Evolutionary conservation across 2,797 vertebrate species (phyloP), one percentile per base, ranked within the genome.

Genomic region (Acipenser oxyrinchus): DNA sequence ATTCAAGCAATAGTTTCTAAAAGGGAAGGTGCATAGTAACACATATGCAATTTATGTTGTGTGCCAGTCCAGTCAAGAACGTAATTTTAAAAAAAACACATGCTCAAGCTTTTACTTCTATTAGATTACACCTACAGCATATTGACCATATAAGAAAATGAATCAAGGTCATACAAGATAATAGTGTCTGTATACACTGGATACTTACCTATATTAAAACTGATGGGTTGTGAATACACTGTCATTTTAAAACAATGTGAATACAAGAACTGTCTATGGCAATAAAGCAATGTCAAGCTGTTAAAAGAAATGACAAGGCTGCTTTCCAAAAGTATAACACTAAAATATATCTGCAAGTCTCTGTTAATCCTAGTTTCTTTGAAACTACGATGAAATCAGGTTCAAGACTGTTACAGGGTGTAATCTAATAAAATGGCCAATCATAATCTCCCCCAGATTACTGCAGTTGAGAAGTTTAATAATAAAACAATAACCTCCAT

Each of bases 1-100:
- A 92, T 89, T 90, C 88, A 92, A 96, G 93, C 93, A 96, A 96
- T 96, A 95, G 93, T 92, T 74, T 81, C 87, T 84, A 81, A 81
- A 93, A 92, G 89, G 87, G 87, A 87, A 91, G 88, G 91, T 93
- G 91, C 92, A 93, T 92, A 93, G 93, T 91, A 89, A 90, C 86
- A 88, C 89, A 91, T 92, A 94, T 95, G 93, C 93, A 95, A 94
- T 94, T 90, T 93, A 91, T 93, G 90, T 95, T 86, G 85, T 82
- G 88, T 94, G 90, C 93, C 93, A 92, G 91, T 94, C 88, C 91
- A 87, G 88, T 91, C 90, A 87, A 80, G 86, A 86, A 79, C 82
- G 85, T 65, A 57, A 69, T 70, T 62, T 71, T 65, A 66, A 66
- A 48, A 13, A 18, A 70, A 77, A 71, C 63, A 71, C 78, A 85